Base-by-base conservation (phyloP, 2,888 invertebrate species). In the Agrilus cyanescens region DNA sequence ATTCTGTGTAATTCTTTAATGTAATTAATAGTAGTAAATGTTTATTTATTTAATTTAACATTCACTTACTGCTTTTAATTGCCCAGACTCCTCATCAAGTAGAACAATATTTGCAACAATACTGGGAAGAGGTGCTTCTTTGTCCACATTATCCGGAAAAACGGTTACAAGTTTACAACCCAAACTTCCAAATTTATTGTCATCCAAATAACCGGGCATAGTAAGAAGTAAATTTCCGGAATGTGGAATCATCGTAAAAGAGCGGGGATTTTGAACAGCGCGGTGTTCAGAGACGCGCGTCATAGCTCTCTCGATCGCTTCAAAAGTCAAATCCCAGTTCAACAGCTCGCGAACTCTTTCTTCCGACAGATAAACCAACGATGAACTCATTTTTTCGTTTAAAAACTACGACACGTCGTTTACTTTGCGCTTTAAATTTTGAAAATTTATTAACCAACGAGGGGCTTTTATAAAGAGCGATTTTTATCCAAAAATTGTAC, bases 111-210 rank as follows among this genome's bases (percentile, higher is more conserved):
- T 68, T 0, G 68, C 73, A 36, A 63, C 46, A 34, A 73, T 63
- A 32, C 62, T 63, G 4, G 71, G 66, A 30, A 70, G 35, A 2
- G 65, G 60, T 2, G 62, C 57, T 25, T 49, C 20, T 48, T 46
- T 51, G n/a, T 51, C 45, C n/a, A 49, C 42, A 53, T 73, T 73
- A 2, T 53, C 47, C 0, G 58, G 51, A 43, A 69, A 70, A 2
- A 59, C 57, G 1, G 71, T 70, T 1, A 73, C 71, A 40, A 73
- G 43, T 57, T 74, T 74, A 51, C 72, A 72, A 18, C 66, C 71
- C 30, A 73, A 46, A 7, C 52, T 50, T 1, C 49, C 52, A 12
- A 46, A 52, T 36, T 51, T 46, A 14, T 57, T 42, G n/a, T 51
- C 55, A n/a, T 63, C 60, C 32, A 71, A 59, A 49, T 55, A 70